Base-by-base conservation (phyloP, 92 coral and sea anemone species). In the Siderastrea radians region DNA sequence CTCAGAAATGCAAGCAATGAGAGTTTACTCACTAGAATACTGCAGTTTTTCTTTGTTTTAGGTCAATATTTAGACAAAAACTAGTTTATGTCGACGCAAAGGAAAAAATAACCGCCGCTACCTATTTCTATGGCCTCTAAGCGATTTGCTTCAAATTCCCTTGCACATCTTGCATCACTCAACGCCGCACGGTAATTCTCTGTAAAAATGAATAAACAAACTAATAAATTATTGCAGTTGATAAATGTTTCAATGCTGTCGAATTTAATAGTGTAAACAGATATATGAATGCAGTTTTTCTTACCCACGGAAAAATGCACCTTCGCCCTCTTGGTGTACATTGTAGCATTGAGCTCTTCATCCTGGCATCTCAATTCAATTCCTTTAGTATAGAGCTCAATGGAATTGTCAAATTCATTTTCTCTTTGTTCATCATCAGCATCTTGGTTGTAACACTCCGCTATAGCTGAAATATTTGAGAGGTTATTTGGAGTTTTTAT, bases 301-400 rank as follows among this genome's bases (percentile, higher is more conserved):
- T 75, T 54, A 75, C 79, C 79, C 4, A 75, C 7, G 19, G 14
- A 53, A 3, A 75, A 75, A 13, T 75, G 79, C 49, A 75, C 79
- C 11, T 16, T 54, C 53, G 79, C 79, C 65, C 79, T 75, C 17
- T 53, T 75, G 19, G 65, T 10, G 79, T 75, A 75, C 79, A 75
- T 75, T 26, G 65, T 75, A 7, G 79, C 79, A 54, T 75, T 75
- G 3, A 75, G 50, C 10, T 54, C 9, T 8, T 75, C 79, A 54
- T 75, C 79, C 1, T 55, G 53, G 44, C 79, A 75, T 26, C 26
- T 53, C 65, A 75, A 1, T 26, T 38, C 65, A 75, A 75, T 75
- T 6, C 79, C 79, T 3, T 53, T 75, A 15, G 79, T 75, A 10
- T 53, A 75, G 79, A 55, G 44, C 7, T 75, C 65, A 54, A 13